Base-by-base conservation (phyloP, 2,797 vertebrate species). In the Cyprinella venusta region DNA sequence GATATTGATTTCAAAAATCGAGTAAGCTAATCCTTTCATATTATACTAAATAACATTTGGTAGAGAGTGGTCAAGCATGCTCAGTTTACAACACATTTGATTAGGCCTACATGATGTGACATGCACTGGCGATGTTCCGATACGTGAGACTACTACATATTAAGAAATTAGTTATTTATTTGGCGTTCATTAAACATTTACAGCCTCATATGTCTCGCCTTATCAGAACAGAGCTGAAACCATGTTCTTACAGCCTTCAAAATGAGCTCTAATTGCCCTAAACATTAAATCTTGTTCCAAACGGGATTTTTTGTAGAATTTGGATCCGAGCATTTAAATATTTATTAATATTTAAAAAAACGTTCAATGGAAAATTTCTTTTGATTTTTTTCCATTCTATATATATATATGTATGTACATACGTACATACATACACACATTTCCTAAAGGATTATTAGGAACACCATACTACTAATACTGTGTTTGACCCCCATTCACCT, bases 181-280 rank as follows among this genome's bases (percentile, higher is more conserved):
- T 90, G 90, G 74, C 77, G 84, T 88, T 80, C 5, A 76, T 93
- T 71, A 92, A 93, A 91, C 86, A 92, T 92, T 92, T 87, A 90
- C 88, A 88, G 78, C 86, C 87, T 61, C 84, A 91, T 88, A 90
- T 88, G 87, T 91, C 72, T 81, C 83, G 45, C 90, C 89, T 90
- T 86, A 92, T 90, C 88, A 87, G 68, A 2, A 86, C 33, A 70
- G 86, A 72, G 85, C 72, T 54, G 61, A 21, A 67, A 70, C 36
- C 40, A 67, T 75, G 78, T 81, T 85, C 6, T 21, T 42, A 79
- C 63, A 83, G 81, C 54, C 70, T 84, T 74, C 69, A 68, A 40
- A 40, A 65, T 26, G 21, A 21, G 21, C 68, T 18, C 50, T 74
- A 77, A 78, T 87, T 87, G 86, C 92, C 89, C 89, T 86, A 91